phyloP scores from a whole-genome alignment of 2,113 vertebrate species.

The Brachypodius melanocephalos region DNA sequence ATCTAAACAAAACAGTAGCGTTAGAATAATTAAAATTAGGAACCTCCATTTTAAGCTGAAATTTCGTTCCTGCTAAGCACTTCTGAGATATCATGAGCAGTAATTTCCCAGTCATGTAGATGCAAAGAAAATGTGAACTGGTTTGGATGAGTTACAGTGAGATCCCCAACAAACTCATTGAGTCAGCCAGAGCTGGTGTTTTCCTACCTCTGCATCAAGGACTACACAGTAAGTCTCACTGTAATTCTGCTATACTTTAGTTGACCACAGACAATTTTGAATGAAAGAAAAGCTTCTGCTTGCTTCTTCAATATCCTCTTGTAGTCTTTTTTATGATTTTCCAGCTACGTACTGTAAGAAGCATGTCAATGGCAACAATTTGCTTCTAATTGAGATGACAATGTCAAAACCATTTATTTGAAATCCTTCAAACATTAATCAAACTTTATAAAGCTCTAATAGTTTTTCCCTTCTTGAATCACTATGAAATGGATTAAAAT shows the following conservation, averaged over 20 bases:
- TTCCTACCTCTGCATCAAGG: background rate
- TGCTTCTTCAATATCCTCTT: background rate
- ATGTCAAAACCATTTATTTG: background rate
- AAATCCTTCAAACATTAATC: background rate
- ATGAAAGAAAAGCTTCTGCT: background rate
- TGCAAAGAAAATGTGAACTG: background rate
- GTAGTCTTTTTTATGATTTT: background rate
- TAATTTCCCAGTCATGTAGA: background rate
- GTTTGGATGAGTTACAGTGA: background rate
- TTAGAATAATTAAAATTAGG: constrained; percentile 13
- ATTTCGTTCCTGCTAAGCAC: background rate
- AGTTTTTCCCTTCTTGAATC: background rate
- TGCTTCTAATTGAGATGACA: background rate
- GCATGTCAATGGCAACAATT: background rate
- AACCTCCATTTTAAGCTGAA: background rate
- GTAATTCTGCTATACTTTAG: background rate
- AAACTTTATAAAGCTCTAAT: background rate
- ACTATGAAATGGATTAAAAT: background rate
- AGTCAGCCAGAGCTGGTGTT: background rate
- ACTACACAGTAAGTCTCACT: background rate
- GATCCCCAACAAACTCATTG: background rate
- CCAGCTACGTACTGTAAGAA: background rate
- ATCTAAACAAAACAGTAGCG: background rate
- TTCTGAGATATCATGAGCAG: background rate
- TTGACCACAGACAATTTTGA: background rate